Conservation (phyloP, 2,113 vertebrate species). For the Manacus vitellinus region DNA sequence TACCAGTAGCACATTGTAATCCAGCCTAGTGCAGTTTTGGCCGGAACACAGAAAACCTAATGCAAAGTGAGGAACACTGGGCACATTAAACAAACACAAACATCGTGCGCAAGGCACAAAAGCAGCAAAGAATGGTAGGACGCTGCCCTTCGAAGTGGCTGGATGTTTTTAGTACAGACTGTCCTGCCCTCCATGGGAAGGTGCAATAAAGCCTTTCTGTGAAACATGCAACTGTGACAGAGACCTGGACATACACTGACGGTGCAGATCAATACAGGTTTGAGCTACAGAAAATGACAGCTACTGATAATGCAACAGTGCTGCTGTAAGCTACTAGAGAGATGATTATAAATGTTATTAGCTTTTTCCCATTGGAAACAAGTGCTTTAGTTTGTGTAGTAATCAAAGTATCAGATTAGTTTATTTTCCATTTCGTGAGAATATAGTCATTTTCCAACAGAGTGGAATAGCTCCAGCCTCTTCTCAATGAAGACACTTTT, state of each 20-base stretch:
- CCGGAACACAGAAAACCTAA: not conserved
- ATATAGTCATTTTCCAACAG: not conserved
- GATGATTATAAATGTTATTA: not conserved
- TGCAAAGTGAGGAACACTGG: fast-evolving
- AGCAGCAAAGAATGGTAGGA: not conserved
- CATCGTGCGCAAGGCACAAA: fast-evolving
- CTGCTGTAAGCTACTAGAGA: not conserved
- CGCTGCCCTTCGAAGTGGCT: fast-evolving
- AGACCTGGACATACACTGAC: not conserved
- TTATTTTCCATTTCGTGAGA: not conserved
- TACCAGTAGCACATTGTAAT: not conserved
- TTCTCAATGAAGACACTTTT: not conserved
- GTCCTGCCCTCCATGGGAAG: not conserved
- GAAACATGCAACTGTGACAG: not conserved
- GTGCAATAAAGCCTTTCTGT: not conserved
- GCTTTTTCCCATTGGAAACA: not conserved
- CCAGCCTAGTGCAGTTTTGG: not conserved
- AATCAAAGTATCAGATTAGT: not conserved
- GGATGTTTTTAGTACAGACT: fast-evolving
- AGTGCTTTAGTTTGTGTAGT: not conserved
- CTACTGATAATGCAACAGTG: not conserved
- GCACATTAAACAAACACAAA: not conserved
- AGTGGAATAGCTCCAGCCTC: not conserved
- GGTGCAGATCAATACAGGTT: not conserved
- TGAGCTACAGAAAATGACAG: not conserved